Conservation (phyloP, 2,888 invertebrate genomes). For the Scaptomyza caliginosa region DNA sequence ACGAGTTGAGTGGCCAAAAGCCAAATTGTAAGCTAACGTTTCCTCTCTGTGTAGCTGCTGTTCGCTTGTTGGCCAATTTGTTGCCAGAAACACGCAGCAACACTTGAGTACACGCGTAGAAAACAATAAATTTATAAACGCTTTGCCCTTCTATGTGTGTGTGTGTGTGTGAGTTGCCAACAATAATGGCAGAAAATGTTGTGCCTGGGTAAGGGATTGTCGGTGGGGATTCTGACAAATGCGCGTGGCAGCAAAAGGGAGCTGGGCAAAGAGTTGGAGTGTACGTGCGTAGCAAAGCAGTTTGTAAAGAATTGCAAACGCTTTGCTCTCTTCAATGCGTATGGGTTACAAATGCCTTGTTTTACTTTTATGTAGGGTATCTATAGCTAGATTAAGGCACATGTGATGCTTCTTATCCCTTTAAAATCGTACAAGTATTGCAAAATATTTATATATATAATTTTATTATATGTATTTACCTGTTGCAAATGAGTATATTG, state of each 20-base stretch:
- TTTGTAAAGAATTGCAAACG: constrained; percentile 58
- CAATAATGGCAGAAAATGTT: constrained; percentile 71
- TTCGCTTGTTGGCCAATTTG: constrained; percentile 67
- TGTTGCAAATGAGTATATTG: no score
- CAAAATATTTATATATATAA: no score
- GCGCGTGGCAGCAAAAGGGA: constrained; percentile 22
- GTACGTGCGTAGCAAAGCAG: constrained; percentile 65
- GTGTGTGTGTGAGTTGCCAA: constrained; percentile 34
- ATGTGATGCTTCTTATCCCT: no score
- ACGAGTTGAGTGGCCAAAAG: constrained; percentile 74
- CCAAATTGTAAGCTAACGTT: constrained; percentile 56
- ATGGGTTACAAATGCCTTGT: constrained; percentile 41
- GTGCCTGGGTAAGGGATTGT: constrained; percentile 9
- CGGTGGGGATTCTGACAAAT: constrained; percentile 55
- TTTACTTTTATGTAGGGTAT: constrained; percentile 8
- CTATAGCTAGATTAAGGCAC: not conserved
- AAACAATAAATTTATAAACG: constrained; percentile 77
- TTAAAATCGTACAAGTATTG: no score
- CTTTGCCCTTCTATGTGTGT: constrained; percentile 51
- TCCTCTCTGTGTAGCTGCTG: not conserved
- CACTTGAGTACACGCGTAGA: constrained; percentile 78
- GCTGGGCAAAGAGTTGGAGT: not conserved
- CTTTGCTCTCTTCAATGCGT: constrained; percentile 39
- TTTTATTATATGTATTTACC: no score
- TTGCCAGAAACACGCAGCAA: constrained; percentile 77